A percentile compares a stretch with the other conserved stretches of the same genome.
These are phyloP conservation scores for Octodonta nipae DNA, from an alignment of 2,888 invertebrate species.

Conservation along the genomic window DNA sequence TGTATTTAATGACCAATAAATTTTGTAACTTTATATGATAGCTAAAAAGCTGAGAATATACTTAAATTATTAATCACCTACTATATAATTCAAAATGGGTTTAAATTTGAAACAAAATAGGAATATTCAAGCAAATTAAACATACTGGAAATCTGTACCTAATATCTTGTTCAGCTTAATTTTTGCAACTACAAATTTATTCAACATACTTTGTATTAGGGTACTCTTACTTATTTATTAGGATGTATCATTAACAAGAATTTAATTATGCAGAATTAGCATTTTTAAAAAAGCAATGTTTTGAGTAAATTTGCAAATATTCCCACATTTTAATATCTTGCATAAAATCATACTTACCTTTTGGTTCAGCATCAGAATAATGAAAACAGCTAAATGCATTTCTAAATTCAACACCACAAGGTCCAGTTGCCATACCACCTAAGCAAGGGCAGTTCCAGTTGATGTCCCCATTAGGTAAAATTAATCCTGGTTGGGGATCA, in stretches of 20 bases:
- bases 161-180: too few relatives aligned
- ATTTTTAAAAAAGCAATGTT: not conserved
- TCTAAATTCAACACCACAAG: constrained; percentile 85
- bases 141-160: too few relatives aligned
- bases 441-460: constrained; percentile 96
- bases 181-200: too few relatives aligned
- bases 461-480: constrained; percentile 73
- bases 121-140: too few relatives aligned
- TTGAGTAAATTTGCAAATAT: not conserved
- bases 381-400: constrained; percentile 93
- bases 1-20: too few relatives aligned
- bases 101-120: too few relatives aligned
- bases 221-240: too few relatives aligned
- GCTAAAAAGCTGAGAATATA: too few relatives aligned
- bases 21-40: too few relatives aligned
- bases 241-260: constrained; percentile 3
- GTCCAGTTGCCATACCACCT: constrained; percentile 94
- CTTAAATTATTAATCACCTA: too few relatives aligned
- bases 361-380: constrained; percentile 76
- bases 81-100: too few relatives aligned
- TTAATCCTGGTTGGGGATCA: constrained; percentile 65
- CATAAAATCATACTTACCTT: constrained; percentile 44
- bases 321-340: not conserved
- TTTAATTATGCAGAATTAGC: not conserved
- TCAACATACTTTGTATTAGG: too few relatives aligned